Evolutionary conservation across 2,888 invertebrate species (phyloP).

Genomic region (Hymenopus coronatus): DNA sequence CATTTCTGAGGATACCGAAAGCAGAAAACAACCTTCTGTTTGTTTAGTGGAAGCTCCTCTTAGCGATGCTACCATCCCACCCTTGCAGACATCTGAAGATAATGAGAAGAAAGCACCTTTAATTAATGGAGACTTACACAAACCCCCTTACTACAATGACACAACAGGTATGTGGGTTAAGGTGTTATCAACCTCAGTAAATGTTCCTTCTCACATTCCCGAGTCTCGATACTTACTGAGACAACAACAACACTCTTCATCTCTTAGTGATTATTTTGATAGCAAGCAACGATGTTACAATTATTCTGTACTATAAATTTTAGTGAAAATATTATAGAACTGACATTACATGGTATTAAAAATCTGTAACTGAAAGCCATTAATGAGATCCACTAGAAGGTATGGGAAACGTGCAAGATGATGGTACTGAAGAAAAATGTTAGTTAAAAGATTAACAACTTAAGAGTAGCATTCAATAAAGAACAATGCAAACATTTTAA

Average conservation of each 20-base stretch:
- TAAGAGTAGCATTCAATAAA: too few species aligned
- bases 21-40: background rate
- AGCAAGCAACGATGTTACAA: slow-evolving; percentile 12
- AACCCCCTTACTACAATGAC: slow-evolving; percentile 17
- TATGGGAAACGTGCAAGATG: too few species aligned
- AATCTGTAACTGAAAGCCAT: background rate
- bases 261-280: background rate
- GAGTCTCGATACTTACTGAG: slow-evolving; percentile 23
- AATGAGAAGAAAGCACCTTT: slow-evolving; percentile 11
- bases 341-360: background rate
- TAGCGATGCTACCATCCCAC: background rate
- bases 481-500: too few species aligned
- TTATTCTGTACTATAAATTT: slow-evolving; percentile 17
- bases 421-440: too few species aligned
- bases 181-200: slow-evolving; percentile 15
- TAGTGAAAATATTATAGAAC: background rate
- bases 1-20: slow-evolving; percentile 47
- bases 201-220: slow-evolving; percentile 14
- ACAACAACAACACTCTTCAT: background rate
- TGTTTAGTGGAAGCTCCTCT: slow-evolving; percentile 5
- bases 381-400: background rate
- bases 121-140: slow-evolving; percentile 23
- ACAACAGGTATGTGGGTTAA: slow-evolving; percentile 30
- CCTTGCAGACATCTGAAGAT: slow-evolving; percentile 1
- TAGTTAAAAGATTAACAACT: too few species aligned